A percentile compares a stretch with the other conserved stretches of the same genome.
Conservation (phyloP, 2,113 vertebrate species). For the Scophthalmus maximus region DNA sequence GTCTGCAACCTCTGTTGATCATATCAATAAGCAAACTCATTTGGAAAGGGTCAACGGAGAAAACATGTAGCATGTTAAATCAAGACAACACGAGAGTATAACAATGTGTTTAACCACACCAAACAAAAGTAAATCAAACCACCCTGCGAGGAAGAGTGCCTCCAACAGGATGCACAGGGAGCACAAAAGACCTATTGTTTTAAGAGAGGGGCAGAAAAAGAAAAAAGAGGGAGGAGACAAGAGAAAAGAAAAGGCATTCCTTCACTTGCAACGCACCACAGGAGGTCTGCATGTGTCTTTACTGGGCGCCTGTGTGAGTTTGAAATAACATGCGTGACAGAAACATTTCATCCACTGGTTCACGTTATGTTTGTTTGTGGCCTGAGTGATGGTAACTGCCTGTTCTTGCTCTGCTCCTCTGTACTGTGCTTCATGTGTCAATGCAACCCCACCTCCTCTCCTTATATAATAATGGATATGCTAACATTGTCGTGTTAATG, state of each 20-base stretch:
- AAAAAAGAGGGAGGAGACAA: constrained; percentile 20
- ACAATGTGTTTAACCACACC: constrained; percentile 30
- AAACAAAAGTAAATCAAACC: constrained; percentile 60
- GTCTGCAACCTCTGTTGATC: constrained; percentile 6
- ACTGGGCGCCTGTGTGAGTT: constrained; percentile 59
- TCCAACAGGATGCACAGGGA: constrained; percentile 45
- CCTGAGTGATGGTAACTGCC: constrained; percentile 68
- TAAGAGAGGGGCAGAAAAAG: constrained; percentile 24
- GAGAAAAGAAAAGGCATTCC: constrained; percentile 52
- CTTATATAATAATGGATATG: constrained; percentile 26
- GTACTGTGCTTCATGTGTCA: constrained; percentile 49
- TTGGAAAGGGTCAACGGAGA: neutral
- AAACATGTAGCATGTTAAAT: constrained; percentile 20
- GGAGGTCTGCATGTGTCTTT: constrained; percentile 68
- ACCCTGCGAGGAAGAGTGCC: constrained; percentile 23
- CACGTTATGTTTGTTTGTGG: constrained; percentile 53
- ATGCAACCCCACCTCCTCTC: constrained; percentile 30
- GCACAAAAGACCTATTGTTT: constrained; percentile 76
- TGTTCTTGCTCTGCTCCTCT: constrained; percentile 53
- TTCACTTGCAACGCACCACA: constrained; percentile 49
- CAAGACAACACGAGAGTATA: constrained; percentile 27
- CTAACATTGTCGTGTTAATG: constrained; percentile 64
- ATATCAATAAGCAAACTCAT: constrained; percentile 28
- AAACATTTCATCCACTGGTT: constrained; percentile 51
- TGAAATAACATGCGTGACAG: constrained; percentile 68